Evolutionary conservation across 2,113 vertebrate genomes (phyloP).

Genomic region (Gallinago undulata): DNA sequence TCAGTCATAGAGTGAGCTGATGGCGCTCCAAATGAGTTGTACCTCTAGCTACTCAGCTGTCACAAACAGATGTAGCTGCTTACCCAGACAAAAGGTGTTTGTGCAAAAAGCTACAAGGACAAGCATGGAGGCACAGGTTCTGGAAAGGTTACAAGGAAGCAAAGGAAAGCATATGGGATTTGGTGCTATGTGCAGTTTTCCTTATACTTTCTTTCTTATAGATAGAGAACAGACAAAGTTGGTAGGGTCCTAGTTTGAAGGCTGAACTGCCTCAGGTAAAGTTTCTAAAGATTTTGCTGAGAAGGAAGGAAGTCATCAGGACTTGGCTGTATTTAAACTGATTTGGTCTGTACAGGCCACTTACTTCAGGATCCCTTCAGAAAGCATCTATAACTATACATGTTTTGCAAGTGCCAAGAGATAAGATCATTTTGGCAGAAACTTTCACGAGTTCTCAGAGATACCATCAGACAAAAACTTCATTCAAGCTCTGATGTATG

Average conservation of each 20-base stretch:
- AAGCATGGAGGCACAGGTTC: slow-evolving; percentile 4
- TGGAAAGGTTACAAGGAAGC: slow-evolving; percentile 41
- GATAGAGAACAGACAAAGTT: background rate
- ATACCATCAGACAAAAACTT: slow-evolving; percentile 76
- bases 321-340: slow-evolving; percentile 31
- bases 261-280: background rate
- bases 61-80: slow-evolving; percentile 19
- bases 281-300: background rate
- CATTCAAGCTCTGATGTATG: slow-evolving; percentile 74
- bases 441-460: slow-evolving; percentile 69
- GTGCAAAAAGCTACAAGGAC: slow-evolving; percentile 34
- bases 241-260: background rate
- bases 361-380: slow-evolving; percentile 52
- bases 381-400: slow-evolving; percentile 53
- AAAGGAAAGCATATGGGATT: background rate
- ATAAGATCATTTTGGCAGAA: slow-evolving; percentile 74
- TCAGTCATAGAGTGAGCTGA: background rate
- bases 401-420: slow-evolving; percentile 66
- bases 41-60: background rate
- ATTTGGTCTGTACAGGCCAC: slow-evolving; percentile 1
- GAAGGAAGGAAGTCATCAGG: background rate
- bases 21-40: background rate
- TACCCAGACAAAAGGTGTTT: slow-evolving; percentile 37
- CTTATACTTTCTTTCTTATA: slow-evolving; percentile 37
- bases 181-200: slow-evolving; percentile 35